These are phyloP conservation scores for Bungarus multicinctus DNA, from an alignment of 2,113 vertebrate genomes.

Conservation along the genomic window DNA sequence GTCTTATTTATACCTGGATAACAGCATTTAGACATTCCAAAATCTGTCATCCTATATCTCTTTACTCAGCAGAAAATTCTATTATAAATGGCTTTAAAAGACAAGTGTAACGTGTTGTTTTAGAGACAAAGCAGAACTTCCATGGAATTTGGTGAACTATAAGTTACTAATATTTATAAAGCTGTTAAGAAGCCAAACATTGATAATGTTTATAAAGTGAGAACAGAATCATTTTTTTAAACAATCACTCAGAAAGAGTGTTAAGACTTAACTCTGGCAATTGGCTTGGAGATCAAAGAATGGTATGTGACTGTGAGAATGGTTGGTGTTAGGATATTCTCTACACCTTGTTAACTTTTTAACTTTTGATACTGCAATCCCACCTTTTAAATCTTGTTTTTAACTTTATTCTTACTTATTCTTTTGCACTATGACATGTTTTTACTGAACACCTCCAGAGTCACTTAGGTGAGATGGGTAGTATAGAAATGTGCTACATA, in stretches of 20 bases:
- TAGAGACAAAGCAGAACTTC: not conserved
- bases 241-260: too few relatives aligned
- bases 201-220: not conserved
- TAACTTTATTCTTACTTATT: too few relatives aligned
- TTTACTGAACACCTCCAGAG: not conserved
- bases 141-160: not conserved
- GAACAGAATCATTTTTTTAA: not conserved
- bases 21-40: not conserved
- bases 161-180: not conserved
- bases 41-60: not conserved
- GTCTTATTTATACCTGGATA: not conserved
- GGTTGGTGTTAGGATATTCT: too few relatives aligned
- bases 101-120: not conserved
- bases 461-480: not conserved
- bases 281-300: too few relatives aligned
- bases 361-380: too few relatives aligned
- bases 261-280: too few relatives aligned
- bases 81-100: not conserved
- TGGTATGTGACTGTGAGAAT: too few relatives aligned
- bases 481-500: not conserved
- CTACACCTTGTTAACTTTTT: too few relatives aligned
- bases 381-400: too few relatives aligned
- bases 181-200: not conserved
- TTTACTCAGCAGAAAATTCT: not conserved
- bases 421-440: too few relatives aligned